phyloP scores from a whole-genome alignment of 2,797 vertebrate genomes.

The Triplophysa yarkandensis region DNA sequence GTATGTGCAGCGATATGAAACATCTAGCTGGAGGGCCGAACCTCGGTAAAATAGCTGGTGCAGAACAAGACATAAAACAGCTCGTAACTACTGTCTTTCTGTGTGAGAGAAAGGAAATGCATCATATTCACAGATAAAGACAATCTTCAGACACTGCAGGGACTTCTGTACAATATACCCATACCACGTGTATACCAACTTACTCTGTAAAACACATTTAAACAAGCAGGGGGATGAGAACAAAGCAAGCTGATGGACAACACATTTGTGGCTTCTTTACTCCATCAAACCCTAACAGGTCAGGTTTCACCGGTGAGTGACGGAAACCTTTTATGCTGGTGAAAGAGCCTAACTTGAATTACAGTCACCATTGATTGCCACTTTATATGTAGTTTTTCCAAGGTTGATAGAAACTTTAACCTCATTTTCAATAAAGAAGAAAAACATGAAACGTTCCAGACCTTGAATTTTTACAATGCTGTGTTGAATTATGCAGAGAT shows the following conservation, averaged over 20 bases:
- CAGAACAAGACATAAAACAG: conserved; percentile 67
- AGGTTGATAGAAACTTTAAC: conserved; percentile 99
- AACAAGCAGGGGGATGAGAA: conserved; percentile 11
- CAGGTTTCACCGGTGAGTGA: conserved; percentile 50
- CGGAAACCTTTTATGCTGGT: conserved; percentile 55
- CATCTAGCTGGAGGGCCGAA: conserved; percentile 75
- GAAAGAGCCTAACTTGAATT: conserved; percentile 68
- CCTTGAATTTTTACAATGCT: conserved; percentile 99
- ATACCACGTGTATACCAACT: background rate
- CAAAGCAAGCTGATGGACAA: conserved; percentile 56
- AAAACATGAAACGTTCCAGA: conserved; percentile 96
- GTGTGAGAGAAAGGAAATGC: conserved; percentile 32
- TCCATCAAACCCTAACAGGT: conserved; percentile 63
- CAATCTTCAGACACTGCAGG: conserved; percentile 20
- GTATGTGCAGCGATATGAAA: conserved; percentile 79
- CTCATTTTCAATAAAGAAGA: conserved; percentile 93
- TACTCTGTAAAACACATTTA: conserved; percentile 26
- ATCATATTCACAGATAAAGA: conserved; percentile 36
- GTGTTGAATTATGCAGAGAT: conserved; percentile 99
- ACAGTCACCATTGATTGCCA: conserved; percentile 91
- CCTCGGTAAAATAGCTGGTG: conserved; percentile 64
- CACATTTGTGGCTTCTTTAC: conserved; percentile 64
- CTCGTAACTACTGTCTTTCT: conserved; percentile 70
- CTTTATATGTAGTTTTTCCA: conserved; percentile 92
- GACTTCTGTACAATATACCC: background rate